These are phyloP conservation scores for Callitettix versicolor DNA, from an alignment of 1,140 invertebrate genomes.

Conservation along the genomic window DNA sequence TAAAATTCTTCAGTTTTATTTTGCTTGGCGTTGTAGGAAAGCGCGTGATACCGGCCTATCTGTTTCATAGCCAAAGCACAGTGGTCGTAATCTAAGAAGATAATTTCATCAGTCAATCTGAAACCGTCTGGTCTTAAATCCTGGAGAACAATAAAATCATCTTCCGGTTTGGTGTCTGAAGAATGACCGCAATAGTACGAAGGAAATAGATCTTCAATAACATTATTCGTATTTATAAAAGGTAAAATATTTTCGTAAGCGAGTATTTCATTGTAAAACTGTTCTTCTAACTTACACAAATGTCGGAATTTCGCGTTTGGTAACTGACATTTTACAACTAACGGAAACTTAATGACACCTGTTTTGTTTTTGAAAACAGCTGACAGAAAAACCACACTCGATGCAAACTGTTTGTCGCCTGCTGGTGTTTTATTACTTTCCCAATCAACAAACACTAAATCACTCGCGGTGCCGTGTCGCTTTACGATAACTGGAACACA, in stretches of 20 bases:
- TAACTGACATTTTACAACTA: background rate
- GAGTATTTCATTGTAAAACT: conserved; percentile 21
- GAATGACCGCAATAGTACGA: conserved; percentile 18
- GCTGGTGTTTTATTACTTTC: too few relatives aligned
- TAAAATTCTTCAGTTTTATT: conserved; percentile 26
- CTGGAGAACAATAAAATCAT: conserved; percentile 30
- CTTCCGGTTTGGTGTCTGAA: conserved; percentile 1
- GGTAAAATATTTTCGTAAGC: conserved; percentile 21
- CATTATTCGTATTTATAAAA: background rate
- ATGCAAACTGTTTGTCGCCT: too few relatives aligned
- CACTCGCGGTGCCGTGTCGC: too few relatives aligned
- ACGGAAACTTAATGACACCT: too few relatives aligned
- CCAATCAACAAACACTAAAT: too few relatives aligned
- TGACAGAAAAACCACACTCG: too few relatives aligned
- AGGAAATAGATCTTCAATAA: conserved; percentile 8
- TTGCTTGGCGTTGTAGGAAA: conserved; percentile 30
- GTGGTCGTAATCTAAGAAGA: conserved; percentile 26
- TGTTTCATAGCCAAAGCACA: conserved; percentile 27
- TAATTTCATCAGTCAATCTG: background rate
- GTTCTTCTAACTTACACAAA: conserved; percentile 7
- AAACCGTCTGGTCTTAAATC: conserved; percentile 25
- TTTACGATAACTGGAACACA: too few relatives aligned
- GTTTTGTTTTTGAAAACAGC: too few relatives aligned
- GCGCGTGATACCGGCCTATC: conserved; percentile 34
- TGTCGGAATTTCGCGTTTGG: background rate